Conservation (phyloP, 2,113 vertebrate species). For the Megaptera novaeangliae region DNA sequence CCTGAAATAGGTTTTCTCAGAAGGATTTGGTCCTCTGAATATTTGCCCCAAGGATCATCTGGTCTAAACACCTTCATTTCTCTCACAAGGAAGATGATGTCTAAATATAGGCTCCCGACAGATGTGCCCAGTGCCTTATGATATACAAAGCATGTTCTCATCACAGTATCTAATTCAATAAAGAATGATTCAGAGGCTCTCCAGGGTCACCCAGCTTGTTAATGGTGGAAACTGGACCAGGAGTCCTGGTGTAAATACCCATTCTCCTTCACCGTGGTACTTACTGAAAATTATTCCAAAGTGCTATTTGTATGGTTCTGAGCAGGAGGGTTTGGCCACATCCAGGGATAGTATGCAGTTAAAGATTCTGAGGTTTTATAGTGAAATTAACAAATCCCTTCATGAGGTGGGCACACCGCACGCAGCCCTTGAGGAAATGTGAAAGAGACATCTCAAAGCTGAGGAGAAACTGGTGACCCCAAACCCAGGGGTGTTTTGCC, state of each 20-base stretch:
- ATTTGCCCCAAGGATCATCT: neutral
- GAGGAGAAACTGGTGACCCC: neutral
- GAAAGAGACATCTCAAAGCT: neutral
- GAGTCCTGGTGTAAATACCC: neutral
- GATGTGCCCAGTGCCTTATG: neutral
- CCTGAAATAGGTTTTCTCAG: neutral
- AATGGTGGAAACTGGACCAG: constrained; percentile 19
- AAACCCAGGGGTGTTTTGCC: neutral
- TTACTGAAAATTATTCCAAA: neutral
- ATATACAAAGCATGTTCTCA: neutral
- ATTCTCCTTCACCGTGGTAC: neutral
- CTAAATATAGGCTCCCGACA: neutral
- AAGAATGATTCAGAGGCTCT: neutral
- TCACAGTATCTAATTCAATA: neutral
- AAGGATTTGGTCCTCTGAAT: neutral
- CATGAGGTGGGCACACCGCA: neutral
- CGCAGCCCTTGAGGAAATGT: neutral
- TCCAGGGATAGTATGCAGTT: neutral
- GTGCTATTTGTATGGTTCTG: neutral
- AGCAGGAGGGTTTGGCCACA: neutral
- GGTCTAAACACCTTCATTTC: neutral
- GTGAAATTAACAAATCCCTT: neutral
- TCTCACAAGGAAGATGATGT: neutral
- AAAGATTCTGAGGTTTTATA: neutral
- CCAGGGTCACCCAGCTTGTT: neutral